Percentiles rank a stretch among this genome's conserved stretches.
Conservation (phyloP, 2,888 invertebrate genomes). For the Torymus tubicola region DNA sequence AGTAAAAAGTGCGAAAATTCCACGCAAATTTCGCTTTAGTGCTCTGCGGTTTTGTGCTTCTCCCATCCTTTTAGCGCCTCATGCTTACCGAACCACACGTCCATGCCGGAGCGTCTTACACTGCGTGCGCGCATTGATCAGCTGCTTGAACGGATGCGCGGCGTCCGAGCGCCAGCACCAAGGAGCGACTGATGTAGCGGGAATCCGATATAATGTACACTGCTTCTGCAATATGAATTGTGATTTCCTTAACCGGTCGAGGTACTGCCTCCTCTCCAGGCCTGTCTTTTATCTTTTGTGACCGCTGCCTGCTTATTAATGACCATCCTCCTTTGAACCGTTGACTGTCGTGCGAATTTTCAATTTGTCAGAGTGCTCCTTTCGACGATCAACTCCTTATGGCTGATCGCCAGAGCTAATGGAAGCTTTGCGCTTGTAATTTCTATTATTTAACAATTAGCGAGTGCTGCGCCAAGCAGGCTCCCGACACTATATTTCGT, state of each 20-base stretch:
- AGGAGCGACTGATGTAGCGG: constrained; percentile 33
- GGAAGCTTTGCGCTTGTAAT: constrained; percentile 24
- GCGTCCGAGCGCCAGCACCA: not conserved
- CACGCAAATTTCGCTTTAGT: constrained; percentile 43
- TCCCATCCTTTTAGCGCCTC: constrained; percentile 21
- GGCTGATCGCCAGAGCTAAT: constrained; percentile 3
- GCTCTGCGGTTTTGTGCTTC: constrained; percentile 41
- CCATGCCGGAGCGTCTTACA: not conserved
- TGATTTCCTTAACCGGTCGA: constrained; percentile 53
- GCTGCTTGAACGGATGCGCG: constrained; percentile 20
- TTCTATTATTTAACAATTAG: constrained; percentile 35
- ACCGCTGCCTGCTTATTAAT: constrained; percentile 43
- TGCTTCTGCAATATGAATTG: constrained; percentile 35
- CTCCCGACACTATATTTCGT: no score
- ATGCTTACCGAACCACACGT: not conserved
- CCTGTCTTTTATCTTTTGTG: constrained; percentile 39
- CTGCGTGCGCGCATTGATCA: constrained; percentile 50
- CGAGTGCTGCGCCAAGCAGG: no score
- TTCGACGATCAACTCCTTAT: no score
- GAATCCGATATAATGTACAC: constrained; percentile 19
- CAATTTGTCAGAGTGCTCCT: constrained; percentile 34
- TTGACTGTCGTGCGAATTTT: constrained; percentile 22
- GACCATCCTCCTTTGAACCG: constrained; percentile 38
- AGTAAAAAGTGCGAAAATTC: constrained; percentile 46
- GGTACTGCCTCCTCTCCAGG: not conserved